Evolutionary conservation across 1,140 invertebrate genomes (phyloP).

Genomic region (Diplogasteroides magnus): DNA sequence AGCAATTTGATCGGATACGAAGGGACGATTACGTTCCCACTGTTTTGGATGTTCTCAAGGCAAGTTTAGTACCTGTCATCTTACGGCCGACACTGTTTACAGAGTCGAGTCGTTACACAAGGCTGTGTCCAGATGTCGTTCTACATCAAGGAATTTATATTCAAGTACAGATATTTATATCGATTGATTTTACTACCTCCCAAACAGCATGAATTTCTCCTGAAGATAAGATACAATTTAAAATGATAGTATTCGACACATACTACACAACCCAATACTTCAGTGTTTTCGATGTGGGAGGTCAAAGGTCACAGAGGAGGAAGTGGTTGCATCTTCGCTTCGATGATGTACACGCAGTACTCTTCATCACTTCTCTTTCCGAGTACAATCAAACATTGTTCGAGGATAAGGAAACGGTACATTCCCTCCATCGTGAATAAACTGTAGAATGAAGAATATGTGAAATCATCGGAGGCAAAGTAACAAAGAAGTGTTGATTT

Average conservation of each 20-base stretch:
- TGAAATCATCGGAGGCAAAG: too few species aligned
- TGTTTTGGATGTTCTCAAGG: constrained; percentile 93
- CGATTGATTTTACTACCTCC: too few species aligned
- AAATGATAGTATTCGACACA: too few species aligned
- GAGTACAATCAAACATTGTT: constrained; percentile 59
- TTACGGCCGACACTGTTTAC: too few species aligned
- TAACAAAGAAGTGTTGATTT: too few species aligned
- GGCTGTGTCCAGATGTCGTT: constrained; percentile 55
- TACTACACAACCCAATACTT: too few species aligned
- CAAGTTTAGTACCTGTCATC: too few species aligned
- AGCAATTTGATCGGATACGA: constrained; percentile 88
- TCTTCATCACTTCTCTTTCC: constrained; percentile 58
- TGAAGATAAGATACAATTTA: too few species aligned
- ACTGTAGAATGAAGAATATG: too few species aligned
- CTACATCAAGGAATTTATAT: constrained; percentile 47
- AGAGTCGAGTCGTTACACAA: constrained; percentile 89
- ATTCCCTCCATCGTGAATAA: too few species aligned
- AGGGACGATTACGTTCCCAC: constrained; percentile 84
- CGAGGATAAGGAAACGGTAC: constrained; percentile 55
- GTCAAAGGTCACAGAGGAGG: constrained; percentile 57
- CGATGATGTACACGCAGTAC: constrained; percentile 57
- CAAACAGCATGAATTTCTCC: too few species aligned
- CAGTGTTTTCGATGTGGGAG: constrained; percentile 95
- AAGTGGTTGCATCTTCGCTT: constrained; percentile 58
- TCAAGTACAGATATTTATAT: constrained; percentile 26